phyloP scores from a whole-genome alignment of 1,140 invertebrate genomes.

The Pogonognathellus flavescens region DNA sequence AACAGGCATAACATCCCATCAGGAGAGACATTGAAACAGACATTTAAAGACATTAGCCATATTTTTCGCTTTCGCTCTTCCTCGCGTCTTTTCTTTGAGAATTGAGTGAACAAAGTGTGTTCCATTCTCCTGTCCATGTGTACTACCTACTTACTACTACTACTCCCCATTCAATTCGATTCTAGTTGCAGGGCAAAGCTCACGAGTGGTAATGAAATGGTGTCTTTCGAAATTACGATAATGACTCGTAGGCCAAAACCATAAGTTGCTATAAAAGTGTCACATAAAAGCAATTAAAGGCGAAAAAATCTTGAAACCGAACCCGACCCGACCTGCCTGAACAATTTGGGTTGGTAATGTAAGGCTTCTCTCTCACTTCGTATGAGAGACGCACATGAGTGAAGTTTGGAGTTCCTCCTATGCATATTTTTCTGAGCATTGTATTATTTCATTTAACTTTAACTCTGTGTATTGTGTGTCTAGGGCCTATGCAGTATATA shows the following conservation, averaged over 20 bases:
- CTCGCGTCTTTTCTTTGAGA: constrained; percentile 36
- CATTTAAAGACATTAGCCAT: constrained; percentile 52
- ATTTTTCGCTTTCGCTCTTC: constrained; percentile 51
- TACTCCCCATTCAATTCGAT: background rate
- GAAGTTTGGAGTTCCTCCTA: background rate
- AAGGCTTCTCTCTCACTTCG: background rate
- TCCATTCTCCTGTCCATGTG: background rate
- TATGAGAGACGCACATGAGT: background rate
- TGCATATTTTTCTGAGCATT: background rate
- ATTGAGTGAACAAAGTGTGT: constrained; percentile 11
- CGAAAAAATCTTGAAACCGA: constrained; percentile 39
- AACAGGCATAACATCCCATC: constrained; percentile 35
- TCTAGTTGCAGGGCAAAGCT: constrained; percentile 5
- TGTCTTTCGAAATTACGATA: constrained; percentile 64
- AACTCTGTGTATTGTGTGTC: background rate
- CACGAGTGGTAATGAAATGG: constrained; percentile 23
- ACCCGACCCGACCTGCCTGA: constrained; percentile 58
- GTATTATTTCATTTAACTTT: background rate
- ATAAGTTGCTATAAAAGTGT: constrained; percentile 67
- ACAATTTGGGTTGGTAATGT: constrained; percentile 53
- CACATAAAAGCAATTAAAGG: constrained; percentile 61
- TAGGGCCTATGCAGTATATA: background rate
- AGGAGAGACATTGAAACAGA: constrained; percentile 37
- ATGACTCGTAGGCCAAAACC: constrained; percentile 58
- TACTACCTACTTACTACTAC: background rate